Evolutionary conservation across 2,113 vertebrate genomes (phyloP).

Genomic region (Pseudolaguvia tuberculata): DNA sequence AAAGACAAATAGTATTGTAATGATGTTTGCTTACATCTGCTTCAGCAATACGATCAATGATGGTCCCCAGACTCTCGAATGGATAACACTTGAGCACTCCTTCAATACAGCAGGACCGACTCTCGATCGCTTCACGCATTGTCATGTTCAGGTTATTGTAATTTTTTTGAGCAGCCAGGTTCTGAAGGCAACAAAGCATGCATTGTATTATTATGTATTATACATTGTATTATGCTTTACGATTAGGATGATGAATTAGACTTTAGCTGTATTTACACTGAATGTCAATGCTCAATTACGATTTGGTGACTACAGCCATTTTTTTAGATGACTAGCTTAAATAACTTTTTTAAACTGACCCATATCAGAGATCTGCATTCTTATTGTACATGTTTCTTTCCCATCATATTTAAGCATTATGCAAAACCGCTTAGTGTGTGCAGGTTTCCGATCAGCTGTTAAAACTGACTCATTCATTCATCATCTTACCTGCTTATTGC

Average conservation of each 20-base stretch:
- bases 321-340: too few species aligned
- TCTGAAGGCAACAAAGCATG: constrained; percentile 53
- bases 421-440: too few species aligned
- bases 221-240: neutral
- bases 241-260: neutral
- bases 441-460: too few species aligned
- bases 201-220: neutral
- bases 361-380: too few species aligned
- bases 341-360: too few species aligned
- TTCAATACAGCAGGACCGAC: constrained; percentile 76
- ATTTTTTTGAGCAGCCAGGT: constrained; percentile 88
- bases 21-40: constrained; percentile 75
- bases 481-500: too few species aligned
- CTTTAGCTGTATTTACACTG: too few species aligned
- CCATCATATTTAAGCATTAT: too few species aligned
- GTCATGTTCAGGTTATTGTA: constrained; percentile 94
- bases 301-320: too few species aligned
- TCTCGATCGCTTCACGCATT: constrained; percentile 75
- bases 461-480: too few species aligned
- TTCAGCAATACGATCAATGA: constrained; percentile 84
- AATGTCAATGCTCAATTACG: too few species aligned
- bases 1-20: neutral
- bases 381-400: too few species aligned
- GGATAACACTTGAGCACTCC: constrained; percentile 91
- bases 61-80: constrained; percentile 80